Percentiles rank a stretch among this genome's conserved stretches.
Conservation (phyloP, 2,113 vertebrate genomes). For the Vulpes vulpes region DNA sequence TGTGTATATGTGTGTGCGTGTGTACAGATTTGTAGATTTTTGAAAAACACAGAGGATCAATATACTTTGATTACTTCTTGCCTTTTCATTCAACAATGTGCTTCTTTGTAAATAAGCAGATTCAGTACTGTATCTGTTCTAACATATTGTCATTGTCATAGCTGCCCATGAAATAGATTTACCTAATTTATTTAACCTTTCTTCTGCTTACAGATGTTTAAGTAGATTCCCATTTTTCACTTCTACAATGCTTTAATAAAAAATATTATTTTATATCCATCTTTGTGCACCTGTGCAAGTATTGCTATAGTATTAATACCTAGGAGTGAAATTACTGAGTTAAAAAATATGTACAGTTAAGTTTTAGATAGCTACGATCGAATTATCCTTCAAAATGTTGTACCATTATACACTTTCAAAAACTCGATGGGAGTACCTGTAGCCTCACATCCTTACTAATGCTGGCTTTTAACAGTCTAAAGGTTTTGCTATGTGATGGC, state of each 20-base stretch:
- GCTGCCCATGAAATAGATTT: background rate
- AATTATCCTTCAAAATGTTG: background rate
- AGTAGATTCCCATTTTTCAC: conserved; percentile 9
- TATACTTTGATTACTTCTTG: background rate
- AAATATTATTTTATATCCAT: background rate
- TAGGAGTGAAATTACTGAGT: background rate
- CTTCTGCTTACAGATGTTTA: background rate
- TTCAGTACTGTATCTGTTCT: background rate
- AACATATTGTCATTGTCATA: background rate
- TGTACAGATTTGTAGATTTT: background rate
- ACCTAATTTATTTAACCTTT: background rate
- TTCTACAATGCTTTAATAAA: background rate
- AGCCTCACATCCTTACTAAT: background rate
- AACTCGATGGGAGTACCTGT: background rate
- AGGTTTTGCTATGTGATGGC: background rate
- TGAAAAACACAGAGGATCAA: background rate
- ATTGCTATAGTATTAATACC: background rate
- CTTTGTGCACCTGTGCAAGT: background rate
- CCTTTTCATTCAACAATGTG: background rate
- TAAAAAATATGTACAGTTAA: background rate
- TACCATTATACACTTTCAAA: background rate
- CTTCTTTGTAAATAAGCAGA: background rate
- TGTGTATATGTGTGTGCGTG: background rate
- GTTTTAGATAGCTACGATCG: background rate
- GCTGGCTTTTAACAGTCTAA: background rate